Evolutionary conservation across 2,888 invertebrate genomes (phyloP), one percentile per base, ranked within the genome.

Genomic region (Galerucella pusilla): DNA sequence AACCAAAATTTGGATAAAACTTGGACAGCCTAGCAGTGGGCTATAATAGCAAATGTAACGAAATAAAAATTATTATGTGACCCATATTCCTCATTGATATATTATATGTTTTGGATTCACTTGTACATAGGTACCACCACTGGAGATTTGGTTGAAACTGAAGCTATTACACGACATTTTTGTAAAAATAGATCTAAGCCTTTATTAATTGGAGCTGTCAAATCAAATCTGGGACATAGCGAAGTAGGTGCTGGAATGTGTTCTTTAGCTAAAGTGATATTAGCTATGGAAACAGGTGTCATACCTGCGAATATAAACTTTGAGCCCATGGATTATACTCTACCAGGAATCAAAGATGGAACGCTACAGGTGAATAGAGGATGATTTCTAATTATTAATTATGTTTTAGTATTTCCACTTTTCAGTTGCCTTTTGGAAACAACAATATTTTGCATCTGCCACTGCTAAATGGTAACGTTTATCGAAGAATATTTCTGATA

Each of bases 281-380:
- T 95, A 54, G 91, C 92, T 0, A 94, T 94, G 88, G 93, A 94
- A 82, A 88, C 88, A 20, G 92, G 92, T 0, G 79, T 88, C 11
- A 88, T 96, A 69, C 94, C 95, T 0, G 92, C 91, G 0, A 96
- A 95, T 86, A 87, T 96, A 16, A 91, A 96, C 85, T 94, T 89
- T 84, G 87, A 89, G 0, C 87, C 84, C 0, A 92, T 94, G 0
- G 88, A 90, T 2, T 85, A 88, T 35, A 90, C 90, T 63, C 80
- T 91, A 0, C 86, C 86, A 28, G 90, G 90, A 45, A 81, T 92
- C 11, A 86, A 87, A 3, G 89, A 90, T 1, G 91, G 90, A 0
- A 87, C 89, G 60, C 86, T 91, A 57, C 82, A 88, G 82, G 82
- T 88, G 71, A 86, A 42, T 42, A 42, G 7, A 9, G 0, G 7